Evolutionary conservation across 2,113 vertebrate genomes (phyloP), one percentile per base, ranked within the genome.

Genomic region (Nycticryphes semicollaris): DNA sequence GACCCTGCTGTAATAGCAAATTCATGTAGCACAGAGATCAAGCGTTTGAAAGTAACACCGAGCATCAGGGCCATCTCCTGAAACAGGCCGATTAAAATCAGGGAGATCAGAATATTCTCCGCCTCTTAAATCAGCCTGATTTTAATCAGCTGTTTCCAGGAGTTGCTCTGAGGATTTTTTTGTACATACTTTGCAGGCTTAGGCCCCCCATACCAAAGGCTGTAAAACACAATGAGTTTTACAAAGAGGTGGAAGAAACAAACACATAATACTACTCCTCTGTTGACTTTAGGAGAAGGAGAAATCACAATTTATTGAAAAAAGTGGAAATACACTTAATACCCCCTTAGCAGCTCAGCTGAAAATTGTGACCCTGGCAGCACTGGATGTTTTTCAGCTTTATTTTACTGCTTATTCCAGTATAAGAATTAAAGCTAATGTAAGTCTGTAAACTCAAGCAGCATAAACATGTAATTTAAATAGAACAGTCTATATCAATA

Each of bases 361-460:
- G 84, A 84, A 95, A 96, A 89, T 82, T 87, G 62, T 90, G 93
- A 96, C 51, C 68, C 76, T 94, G 79, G 64, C 60, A 91, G 56
- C 28, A 47, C 14, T 73, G 64, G 31, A 67, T 69, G 35, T 31
- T 90, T 94, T 82, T 76, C 76, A 87, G 80, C 54, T 84, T 91
- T 90, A 69, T 89, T 93, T 94, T 86, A 69, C n/a, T 64, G 62
- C 56, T 94, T 92, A 78, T 84, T 92, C 90, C 15, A 6, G 16
- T 84, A 72, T 81, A 88, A 82, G 60, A 89, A 89, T 81, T 92
- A 84, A 93, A 90, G 51, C 62, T n/a, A 84, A 92, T 37, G 1
- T 54, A 72, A 86, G 37, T 73, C 72, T 63, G 31, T 79, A 70
- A 91, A 56, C 27, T 62, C n/a, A 63, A 47, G 48, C 33, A 74